Evolutionary conservation across 2,797 vertebrate genomes (phyloP).

Genomic region (Allobates femoralis): DNA sequence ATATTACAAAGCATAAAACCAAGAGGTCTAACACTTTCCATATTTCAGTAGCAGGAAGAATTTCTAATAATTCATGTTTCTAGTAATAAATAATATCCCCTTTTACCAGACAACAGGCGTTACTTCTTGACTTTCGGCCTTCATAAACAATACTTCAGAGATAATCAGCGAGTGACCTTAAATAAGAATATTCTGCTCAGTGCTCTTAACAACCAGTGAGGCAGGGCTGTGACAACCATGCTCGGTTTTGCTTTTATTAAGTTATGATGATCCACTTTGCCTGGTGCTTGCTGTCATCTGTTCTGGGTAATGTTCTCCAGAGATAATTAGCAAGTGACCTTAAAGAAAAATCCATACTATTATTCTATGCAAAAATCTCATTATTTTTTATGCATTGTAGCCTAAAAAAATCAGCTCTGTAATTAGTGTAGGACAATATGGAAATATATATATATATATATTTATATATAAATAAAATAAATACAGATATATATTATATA

Average conservation of each 20-base stretch:
- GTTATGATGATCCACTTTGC: background rate
- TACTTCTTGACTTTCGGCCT: background rate
- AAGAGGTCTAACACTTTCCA: background rate
- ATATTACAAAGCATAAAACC: background rate
- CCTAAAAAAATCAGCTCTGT: background rate
- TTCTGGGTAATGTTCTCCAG: background rate
- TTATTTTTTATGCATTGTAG: background rate
- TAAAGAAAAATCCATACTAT: background rate
- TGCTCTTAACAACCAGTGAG: background rate
- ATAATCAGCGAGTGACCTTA: background rate
- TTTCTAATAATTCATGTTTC: background rate
- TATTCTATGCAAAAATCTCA: background rate
- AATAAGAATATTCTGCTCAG: background rate
- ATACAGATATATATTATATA: background rate
- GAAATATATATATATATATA: background rate
- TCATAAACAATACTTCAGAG: background rate
- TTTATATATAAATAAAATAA: background rate
- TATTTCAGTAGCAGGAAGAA: background rate
- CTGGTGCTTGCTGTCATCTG: background rate
- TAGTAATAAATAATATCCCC: background rate
- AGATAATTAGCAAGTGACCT: conserved; percentile 24
- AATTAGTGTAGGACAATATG: background rate
- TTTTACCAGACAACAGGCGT: background rate
- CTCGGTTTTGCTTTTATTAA: background rate
- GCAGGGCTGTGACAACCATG: background rate